Base-by-base conservation (phyloP, 2,797 vertebrate species). In the Diplodus sargus region DNA sequence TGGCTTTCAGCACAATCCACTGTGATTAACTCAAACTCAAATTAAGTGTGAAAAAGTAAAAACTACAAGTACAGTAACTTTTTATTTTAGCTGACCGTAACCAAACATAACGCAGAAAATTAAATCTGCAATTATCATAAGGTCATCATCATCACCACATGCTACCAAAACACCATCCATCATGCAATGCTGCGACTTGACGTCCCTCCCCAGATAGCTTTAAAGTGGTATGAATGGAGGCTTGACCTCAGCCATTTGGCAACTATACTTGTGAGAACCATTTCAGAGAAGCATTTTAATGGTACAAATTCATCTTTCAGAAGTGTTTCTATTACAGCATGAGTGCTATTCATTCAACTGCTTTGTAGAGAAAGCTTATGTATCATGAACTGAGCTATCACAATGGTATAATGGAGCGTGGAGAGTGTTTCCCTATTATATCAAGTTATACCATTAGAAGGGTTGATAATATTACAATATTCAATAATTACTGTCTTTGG, bases 161-260 rank as follows among this genome's bases (percentile, higher is more conserved):
- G 45, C 16, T 39, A 18, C 42, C n/a, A 56, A 59, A 85, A 64
- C 10, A 3, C 47, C 69, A 70, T 58, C 53, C 65, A 80, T 78
- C 74, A 78, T 63, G 47, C 65, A 60, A 8, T 30, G 45, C 23
- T 58, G 1, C n/a, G 39, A 34, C 51, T 51, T 76, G 48, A 62
- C 54, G 13, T 68, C 16, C 17, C 67, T 42, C 42, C 54, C 68
- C 54, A 59, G 62, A 28, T 9, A 62, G 74, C 57, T 59, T 78
- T 85, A 72, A 72, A 78, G 70, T 52, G 6, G 47, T 47, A 61
- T 69, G 61, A 57, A 81, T 74, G 52, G 49, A 51, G 52, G 59
- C 43, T 23, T 79, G 70, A 83, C 84, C 60, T 47, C 14, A 58
- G 69, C 23, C 23, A 70, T 49, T 62, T 60, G 74, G 54, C 60